Evolutionary conservation across 2,888 invertebrate genomes (phyloP).

Genomic region (Ethmia dodecea): DNA sequence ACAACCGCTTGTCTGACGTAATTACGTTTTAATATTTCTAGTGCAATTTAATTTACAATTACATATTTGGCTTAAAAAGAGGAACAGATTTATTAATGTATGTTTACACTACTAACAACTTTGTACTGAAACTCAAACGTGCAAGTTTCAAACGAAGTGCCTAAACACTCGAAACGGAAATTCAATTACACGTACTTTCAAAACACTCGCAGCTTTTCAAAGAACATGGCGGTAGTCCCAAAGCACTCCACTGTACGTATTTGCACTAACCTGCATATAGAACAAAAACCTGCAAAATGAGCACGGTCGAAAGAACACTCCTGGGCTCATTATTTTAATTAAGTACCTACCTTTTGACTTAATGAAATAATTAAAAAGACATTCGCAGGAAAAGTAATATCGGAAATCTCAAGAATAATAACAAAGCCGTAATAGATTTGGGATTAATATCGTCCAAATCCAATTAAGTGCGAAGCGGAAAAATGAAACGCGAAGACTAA

Average conservation of each 20-base stretch:
- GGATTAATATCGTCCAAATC: too few species aligned
- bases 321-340: conserved; percentile 37
- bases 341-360: conserved; percentile 26
- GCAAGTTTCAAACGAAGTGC: conserved; percentile 12
- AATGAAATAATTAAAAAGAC: conserved; percentile 22
- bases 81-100: conserved; percentile 4
- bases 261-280: conserved; percentile 2
- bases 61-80: too few species aligned
- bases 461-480: too few species aligned
- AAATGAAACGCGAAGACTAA: too few species aligned
- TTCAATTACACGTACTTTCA: conserved; percentile 29
- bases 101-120: conserved; percentile 7
- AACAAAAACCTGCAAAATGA: conserved; percentile 5
- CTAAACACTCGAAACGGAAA: conserved; percentile 20
- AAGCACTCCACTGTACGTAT: conserved; percentile 2
- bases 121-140: conserved; percentile 6
- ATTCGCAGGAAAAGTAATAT: too few species aligned
- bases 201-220: conserved; percentile 20
- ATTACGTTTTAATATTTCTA: too few species aligned
- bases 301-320: background rate
- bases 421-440: too few species aligned
- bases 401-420: too few species aligned
- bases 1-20: too few species aligned
- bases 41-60: too few species aligned
- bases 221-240: conserved; percentile 1